These are phyloP conservation scores for Holothuria scabra DNA, from an alignment of 53 echinoderm and acorn worm species.

Conservation along the genomic window DNA sequence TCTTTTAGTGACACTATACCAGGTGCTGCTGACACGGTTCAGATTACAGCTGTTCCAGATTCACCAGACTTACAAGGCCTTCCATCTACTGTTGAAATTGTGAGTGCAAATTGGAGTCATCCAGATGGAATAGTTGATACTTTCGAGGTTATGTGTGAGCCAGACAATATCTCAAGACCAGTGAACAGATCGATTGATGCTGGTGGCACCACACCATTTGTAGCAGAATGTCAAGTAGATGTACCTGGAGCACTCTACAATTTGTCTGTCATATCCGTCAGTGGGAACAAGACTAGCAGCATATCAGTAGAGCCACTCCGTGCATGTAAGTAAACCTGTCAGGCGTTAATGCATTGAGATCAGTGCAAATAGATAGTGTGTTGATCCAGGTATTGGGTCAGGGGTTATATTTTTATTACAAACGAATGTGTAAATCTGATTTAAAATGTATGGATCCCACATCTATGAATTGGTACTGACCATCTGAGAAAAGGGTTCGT, in stretches of 20 bases:
- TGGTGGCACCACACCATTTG: background rate
- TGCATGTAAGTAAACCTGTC: constrained; percentile 9
- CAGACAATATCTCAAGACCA: background rate
- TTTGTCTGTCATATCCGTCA: constrained; percentile 62
- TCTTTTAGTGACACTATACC: background rate
- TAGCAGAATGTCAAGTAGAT: constrained; percentile 62
- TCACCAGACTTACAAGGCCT: no score
- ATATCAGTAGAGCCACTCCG: background rate
- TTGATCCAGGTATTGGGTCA: no score
- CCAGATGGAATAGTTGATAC: constrained; percentile 8
- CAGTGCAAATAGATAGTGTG: no score
- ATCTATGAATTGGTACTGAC: no score
- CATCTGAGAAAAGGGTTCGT: no score
- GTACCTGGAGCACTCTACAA: constrained; percentile 57
- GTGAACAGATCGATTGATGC: background rate
- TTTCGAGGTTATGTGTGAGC: background rate
- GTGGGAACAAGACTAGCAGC: constrained; percentile 51
- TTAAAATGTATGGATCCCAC: no score
- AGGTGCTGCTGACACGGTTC: background rate
- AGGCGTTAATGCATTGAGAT: no score
- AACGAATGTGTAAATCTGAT: no score
- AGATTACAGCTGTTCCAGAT: no score
- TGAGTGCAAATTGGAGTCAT: constrained; percentile 3
- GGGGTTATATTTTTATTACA: no score
- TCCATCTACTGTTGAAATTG: background rate